A percentile compares a stretch with the other conserved stretches of the same genome.
Evolutionary conservation across 2,113 vertebrate species (phyloP).

Genomic region (Haemorhous mexicanus): DNA sequence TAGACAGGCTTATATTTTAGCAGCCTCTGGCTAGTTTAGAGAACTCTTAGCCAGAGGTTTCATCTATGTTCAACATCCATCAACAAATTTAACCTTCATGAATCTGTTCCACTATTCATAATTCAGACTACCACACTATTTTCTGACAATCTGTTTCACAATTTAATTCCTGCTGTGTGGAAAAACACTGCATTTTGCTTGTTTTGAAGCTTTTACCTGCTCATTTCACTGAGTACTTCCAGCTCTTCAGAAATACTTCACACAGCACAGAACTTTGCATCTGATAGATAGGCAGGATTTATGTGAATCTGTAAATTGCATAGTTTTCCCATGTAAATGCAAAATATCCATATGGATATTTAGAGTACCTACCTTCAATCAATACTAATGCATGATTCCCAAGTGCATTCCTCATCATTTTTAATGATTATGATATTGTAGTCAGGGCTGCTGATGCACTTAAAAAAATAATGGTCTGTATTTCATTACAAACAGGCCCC

Average conservation of each 20-base stretch:
- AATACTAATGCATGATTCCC: neutral
- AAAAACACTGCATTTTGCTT: constrained; percentile 11
- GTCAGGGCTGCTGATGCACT: neutral
- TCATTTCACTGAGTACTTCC: neutral
- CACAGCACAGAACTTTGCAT: neutral
- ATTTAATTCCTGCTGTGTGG: neutral
- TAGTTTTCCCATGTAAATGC: neutral
- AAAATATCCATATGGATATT: neutral
- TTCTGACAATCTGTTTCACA: neutral
- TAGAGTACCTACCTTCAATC: neutral
- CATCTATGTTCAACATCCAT: neutral
- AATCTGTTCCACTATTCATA: constrained; percentile 15
- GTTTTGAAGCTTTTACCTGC: constrained; percentile 12
- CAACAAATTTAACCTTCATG: constrained; percentile 30
- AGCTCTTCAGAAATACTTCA: neutral
- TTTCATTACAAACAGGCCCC: neutral
- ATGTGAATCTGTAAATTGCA: neutral
- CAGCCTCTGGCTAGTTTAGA: neutral
- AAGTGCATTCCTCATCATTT: neutral
- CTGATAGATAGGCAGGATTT: neutral
- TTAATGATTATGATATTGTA: neutral
- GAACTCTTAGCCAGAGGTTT: neutral
- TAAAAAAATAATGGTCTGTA: neutral
- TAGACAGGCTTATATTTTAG: neutral
- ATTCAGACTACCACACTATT: neutral